Conservation (phyloP, 2,797 vertebrate genomes). For the Sciurus carolinensis region DNA sequence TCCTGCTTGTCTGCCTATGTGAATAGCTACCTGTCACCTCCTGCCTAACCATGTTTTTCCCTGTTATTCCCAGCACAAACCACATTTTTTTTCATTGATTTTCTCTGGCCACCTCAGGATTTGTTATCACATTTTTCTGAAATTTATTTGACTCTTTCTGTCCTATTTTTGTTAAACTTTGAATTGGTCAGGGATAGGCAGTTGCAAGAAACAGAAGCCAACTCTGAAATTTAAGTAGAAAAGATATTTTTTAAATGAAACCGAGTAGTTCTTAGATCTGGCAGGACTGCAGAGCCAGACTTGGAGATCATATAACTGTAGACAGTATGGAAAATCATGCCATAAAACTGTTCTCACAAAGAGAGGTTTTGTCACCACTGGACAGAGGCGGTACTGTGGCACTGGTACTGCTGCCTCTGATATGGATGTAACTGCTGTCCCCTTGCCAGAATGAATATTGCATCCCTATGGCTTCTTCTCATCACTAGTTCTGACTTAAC, state of each 20-base stretch:
- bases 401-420: background rate
- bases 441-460: background rate
- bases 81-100: background rate
- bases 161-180: background rate
- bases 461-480: background rate
- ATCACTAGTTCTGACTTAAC: background rate
- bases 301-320: background rate
- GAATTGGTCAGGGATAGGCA: background rate
- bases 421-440: too few species aligned
- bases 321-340: rapidly evolving
- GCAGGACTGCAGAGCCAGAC: background rate
- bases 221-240: background rate
- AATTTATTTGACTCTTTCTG: background rate
- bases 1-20: background rate
- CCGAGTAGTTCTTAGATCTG: background rate
- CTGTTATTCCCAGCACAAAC: background rate
- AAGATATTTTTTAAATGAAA: background rate
- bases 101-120: background rate
- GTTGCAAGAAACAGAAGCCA: background rate
- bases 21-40: background rate
- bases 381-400: background rate
- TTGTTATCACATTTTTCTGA: slow-evolving; percentile 1
- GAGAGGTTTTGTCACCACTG: background rate
- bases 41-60: background rate
- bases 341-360: background rate